Conservation (phyloP, 2,888 invertebrate genomes). For the Watsonalla binaria region DNA sequence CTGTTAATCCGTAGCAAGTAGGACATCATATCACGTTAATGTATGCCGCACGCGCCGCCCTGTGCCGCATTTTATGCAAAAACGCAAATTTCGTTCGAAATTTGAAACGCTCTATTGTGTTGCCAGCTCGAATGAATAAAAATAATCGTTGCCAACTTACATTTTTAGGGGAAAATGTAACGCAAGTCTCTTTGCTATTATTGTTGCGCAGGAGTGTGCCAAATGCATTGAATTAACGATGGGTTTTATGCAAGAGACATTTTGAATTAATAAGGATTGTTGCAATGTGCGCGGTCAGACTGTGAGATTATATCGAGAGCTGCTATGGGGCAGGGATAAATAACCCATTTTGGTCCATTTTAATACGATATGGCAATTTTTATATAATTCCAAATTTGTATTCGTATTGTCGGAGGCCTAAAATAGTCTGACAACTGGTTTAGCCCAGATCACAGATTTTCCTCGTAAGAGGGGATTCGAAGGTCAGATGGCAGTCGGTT, state of each 20-base stretch:
- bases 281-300: slow-evolving; percentile 51
- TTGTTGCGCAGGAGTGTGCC: slow-evolving; percentile 46
- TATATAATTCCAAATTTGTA: too few species aligned
- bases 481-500: too few species aligned
- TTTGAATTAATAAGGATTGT: slow-evolving; percentile 57
- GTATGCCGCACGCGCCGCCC: slow-evolving; percentile 64
- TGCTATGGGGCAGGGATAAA: slow-evolving; percentile 23
- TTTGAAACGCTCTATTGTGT: slow-evolving; percentile 76
- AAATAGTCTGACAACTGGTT: too few species aligned
- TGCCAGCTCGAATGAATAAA: slow-evolving; percentile 60
- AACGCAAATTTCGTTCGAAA: slow-evolving; percentile 77
- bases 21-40: slow-evolving; percentile 46
- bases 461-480: too few species aligned
- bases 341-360: slow-evolving; percentile 6
- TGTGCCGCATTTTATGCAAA: slow-evolving; percentile 72
- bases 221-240: slow-evolving; percentile 54
- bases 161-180: slow-evolving; percentile 64
- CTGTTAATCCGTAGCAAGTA: slow-evolving; percentile 7
- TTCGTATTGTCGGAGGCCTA: too few species aligned
- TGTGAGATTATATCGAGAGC: slow-evolving; percentile 33
- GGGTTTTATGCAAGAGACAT: slow-evolving; percentile 67
- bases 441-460: too few species aligned
- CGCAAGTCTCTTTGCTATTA: slow-evolving; percentile 42
- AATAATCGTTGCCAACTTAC: slow-evolving; percentile 63
- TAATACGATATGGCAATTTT: too few species aligned